A percentile compares a stretch with the other conserved stretches of the same genome.
Evolutionary conservation across 2,113 vertebrate genomes (phyloP).

Genomic region (Emydura subglobosa): DNA sequence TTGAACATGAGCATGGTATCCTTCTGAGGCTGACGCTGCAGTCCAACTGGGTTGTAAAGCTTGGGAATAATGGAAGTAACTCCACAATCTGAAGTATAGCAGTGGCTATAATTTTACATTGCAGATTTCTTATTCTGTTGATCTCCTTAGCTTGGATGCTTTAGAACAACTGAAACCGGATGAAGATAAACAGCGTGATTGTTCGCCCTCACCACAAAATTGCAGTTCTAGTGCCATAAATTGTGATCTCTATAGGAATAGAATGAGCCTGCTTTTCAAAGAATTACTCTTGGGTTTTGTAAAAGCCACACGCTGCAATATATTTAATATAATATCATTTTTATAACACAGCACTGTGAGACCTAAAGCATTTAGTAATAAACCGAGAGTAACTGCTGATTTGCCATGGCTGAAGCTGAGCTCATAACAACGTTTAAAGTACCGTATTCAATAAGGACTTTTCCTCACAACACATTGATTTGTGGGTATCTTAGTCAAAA

Average conservation of each 20-base stretch:
- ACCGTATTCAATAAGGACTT: not conserved
- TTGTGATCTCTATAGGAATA: not conserved
- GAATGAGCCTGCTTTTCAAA: not conserved
- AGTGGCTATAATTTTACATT: not conserved
- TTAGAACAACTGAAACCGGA: not conserved
- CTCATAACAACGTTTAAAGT: not conserved
- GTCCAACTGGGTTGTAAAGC: fast-evolving
- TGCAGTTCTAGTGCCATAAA: conserved; percentile 3
- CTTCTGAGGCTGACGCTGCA: not conserved
- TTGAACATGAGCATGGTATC: not conserved
- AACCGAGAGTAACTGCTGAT: conserved; percentile 2
- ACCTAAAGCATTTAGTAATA: conserved; percentile 31
- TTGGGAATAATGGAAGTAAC: not conserved
- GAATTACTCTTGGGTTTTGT: conserved; percentile 29
- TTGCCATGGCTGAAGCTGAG: not conserved
- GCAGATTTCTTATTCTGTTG: not conserved
- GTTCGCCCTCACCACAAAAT: not conserved
- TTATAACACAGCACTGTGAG: not conserved
- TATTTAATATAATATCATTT: conserved; percentile 22
- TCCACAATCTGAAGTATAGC: not conserved
- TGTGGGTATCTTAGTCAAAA: not conserved
- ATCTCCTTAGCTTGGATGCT: not conserved
- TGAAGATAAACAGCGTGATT: not conserved
- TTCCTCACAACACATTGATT: not conserved
- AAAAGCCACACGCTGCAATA: conserved; percentile 12